Evolutionary conservation across 1,140 invertebrate genomes (phyloP).

Genomic region (Drosophila lacertosa): DNA sequence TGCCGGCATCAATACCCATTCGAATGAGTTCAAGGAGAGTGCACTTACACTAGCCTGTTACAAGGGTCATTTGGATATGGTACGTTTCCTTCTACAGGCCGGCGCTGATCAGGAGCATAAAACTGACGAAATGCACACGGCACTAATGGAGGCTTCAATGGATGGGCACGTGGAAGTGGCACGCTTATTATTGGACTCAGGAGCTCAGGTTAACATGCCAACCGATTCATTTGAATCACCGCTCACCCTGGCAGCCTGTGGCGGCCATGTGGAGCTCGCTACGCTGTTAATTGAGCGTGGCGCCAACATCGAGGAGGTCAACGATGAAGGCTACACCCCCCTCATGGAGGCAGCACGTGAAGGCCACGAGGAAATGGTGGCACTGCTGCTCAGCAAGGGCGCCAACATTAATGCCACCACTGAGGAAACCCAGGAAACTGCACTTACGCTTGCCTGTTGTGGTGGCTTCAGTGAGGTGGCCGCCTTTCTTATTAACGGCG

Average conservation of each 20-base stretch:
- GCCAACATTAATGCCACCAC: constrained; percentile 99
- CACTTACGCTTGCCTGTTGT: constrained; percentile 97
- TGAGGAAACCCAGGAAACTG: constrained; percentile 99
- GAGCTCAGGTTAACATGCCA: constrained; percentile 99
- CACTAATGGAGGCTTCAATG: constrained; percentile 99
- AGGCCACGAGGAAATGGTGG: constrained; percentile 99
- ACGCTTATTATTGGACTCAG: constrained; percentile 95
- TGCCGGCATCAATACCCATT: constrained; percentile 99
- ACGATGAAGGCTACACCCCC: constrained; percentile 99
- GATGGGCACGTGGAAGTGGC: constrained; percentile 99
- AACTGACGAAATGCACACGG: constrained; percentile 99
- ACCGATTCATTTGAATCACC: constrained; percentile 99
- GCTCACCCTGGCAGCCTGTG: constrained; percentile 98
- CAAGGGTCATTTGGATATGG: constrained; percentile 99
- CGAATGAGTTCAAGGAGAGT: constrained; percentile 99
- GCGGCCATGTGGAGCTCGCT: constrained; percentile 98
- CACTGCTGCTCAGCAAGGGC: constrained; percentile 95
- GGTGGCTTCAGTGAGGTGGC: constrained; percentile 99
- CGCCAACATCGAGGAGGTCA: constrained; percentile 99
- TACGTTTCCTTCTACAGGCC: constrained; percentile 96
- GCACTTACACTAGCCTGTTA: constrained; percentile 98
- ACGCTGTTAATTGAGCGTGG: constrained; percentile 97
- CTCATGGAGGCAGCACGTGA: constrained; percentile 99
- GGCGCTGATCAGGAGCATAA: constrained; percentile 98
- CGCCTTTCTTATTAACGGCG: constrained; percentile 97